Evolutionary conservation across 2,888 invertebrate genomes (phyloP), one percentile per base, ranked within the genome.

Genomic region (Aspidiotus destructor): DNA sequence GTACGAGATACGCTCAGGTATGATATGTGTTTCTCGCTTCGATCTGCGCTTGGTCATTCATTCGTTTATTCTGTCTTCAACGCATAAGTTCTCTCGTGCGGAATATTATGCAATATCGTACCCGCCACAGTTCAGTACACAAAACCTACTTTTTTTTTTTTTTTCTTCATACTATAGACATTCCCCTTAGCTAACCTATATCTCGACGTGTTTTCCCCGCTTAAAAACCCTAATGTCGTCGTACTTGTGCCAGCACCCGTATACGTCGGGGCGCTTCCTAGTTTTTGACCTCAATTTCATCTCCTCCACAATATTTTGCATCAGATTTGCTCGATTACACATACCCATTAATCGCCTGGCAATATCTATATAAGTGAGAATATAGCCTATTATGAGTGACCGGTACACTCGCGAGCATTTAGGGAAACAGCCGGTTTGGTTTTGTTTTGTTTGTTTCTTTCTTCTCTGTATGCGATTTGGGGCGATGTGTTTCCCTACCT

Each of bases 281-380:
- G 67, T 57, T 67, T 67, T 67, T 67, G 67, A 67, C 67, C 67
- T 67, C 58, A 67, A 67, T 67, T 60, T 54, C 60, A 41, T 16
- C 64, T 63, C 40, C 54, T 42, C 44, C 54, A 15, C 64, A 41
- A 40, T 28, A 28, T 64, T 64, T 64, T 64, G 8, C 63, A 53
- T 28, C 63, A 61, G 61, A 61, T 61, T 61, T 61, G 28, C 52
- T 17, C 52, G 62, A 62, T 52, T 62, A 62, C 48, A 58, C 58
- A 28, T 58, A n/a, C n/a, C 17, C 16, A 16, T 55, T 55, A 55
- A 55, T 55, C 17, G 55, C 17, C 55, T 55, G 5, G 55, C 7
- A 55, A 16, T 16, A 55, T 55, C n/a, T 17, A 10, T 7, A 52
- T 52, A 5, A 13, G n/a, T 3, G 1, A 28, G 28, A 28, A 28